phyloP scores from a whole-genome alignment of 2,113 vertebrate species.

The Hemiscyllium ocellatum region DNA sequence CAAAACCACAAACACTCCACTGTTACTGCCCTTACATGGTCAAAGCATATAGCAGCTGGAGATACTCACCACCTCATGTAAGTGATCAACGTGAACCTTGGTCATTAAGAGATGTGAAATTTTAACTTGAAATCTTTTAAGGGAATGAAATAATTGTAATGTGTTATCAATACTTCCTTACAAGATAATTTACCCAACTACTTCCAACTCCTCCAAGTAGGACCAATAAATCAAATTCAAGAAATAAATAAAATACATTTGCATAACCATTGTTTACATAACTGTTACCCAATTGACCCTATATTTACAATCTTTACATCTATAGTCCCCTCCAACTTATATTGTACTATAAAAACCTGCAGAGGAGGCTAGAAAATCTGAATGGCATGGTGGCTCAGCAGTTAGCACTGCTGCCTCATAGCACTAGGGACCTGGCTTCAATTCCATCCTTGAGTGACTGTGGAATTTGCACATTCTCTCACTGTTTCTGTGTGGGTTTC shows the following conservation, averaged over 20 bases:
- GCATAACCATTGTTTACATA: neutral
- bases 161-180: neutral
- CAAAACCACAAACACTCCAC: neutral
- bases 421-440: no score
- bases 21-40: neutral
- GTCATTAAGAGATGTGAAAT: neutral
- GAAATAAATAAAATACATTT: neutral
- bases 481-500: no score
- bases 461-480: no score
- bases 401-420: no score
- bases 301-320: neutral
- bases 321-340: neutral
- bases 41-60: neutral
- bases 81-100: neutral
- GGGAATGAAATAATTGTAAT: neutral
- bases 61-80: neutral
- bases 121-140: no score
- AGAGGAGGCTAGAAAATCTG: neutral
- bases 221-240: neutral
- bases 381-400: no score
- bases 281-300: neutral
- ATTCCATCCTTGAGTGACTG: no score
- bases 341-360: neutral
- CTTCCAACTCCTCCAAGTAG: neutral
- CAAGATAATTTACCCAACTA: neutral